phyloP scores from a whole-genome alignment of 2,113 vertebrate genomes.

The Ammodytes dubius region DNA sequence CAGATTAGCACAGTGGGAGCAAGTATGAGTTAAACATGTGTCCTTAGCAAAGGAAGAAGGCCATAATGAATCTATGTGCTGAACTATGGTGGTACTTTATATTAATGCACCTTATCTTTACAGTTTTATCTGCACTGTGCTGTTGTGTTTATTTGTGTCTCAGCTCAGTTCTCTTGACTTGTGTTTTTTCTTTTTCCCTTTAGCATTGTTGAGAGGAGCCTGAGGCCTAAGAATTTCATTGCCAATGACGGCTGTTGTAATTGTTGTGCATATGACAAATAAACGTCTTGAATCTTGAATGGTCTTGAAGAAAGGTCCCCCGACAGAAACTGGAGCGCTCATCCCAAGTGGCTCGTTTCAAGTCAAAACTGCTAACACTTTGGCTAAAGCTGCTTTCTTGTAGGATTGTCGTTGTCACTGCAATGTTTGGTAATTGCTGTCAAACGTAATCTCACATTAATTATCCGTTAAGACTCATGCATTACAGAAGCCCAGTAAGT shows the following conservation, averaged over 20 bases:
- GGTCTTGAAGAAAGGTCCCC: neutral
- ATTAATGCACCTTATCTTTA: too few species aligned
- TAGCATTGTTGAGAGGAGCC: too few species aligned
- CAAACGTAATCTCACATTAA: neutral
- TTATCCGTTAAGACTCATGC: neutral
- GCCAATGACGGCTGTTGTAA: too few species aligned
- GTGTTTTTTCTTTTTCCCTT: too few species aligned
- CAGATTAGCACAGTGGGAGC: neutral
- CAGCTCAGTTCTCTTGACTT: too few species aligned
- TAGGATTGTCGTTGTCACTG: conserved; percentile 4
- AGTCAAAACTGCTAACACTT: conserved; percentile 4
- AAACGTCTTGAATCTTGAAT: too few species aligned
- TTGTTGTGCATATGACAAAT: too few species aligned
- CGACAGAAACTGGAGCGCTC: neutral
- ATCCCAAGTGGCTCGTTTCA: neutral
- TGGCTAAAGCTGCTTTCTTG: neutral
- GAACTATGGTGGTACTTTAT: neutral
- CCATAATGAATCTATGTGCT: neutral
- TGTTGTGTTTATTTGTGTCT: too few species aligned
- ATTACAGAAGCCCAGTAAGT: neutral
- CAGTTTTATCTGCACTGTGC: too few species aligned
- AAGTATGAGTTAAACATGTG: neutral
- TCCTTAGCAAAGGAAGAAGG: neutral
- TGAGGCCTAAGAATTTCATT: too few species aligned
- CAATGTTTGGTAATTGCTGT: conserved; percentile 7